Base-by-base conservation (phyloP, 2,888 invertebrate genomes). In the Epinotia ramella region DNA sequence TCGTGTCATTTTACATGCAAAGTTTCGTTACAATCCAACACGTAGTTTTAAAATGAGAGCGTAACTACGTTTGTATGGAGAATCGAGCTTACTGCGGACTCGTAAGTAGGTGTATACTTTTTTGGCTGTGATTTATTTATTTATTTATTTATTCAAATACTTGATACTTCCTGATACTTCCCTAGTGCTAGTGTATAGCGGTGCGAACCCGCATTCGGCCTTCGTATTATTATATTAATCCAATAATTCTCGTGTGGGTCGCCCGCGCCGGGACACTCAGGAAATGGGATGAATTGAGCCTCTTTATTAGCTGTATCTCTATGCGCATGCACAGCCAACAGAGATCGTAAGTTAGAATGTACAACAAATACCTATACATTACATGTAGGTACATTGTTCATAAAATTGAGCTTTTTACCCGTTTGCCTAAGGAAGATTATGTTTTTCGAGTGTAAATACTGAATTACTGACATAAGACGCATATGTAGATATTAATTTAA, bases 231-330 rank as follows among this genome's bases (percentile, higher is more conserved):
- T 77, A 73, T 77, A 91, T 92, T 92, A 90, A 88, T 83, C 81
- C 83, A 90, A 89, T 90, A 86, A 89, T 86, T 87, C 80, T 81
- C 80, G 84, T 86, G 89, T 87, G 88, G 89, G 87, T 86, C 86
- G 87, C 85, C 83, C 81, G 59, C 68, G 67, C 77, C 79, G 79
- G 82, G 86, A 82, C 83, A 85, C 88, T 87, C 93, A 93, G 94
- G 94, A 94, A 91, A 91, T 93, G 91, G 87, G 84, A 87, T 88
- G 89, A 91, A 93, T 94, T 93, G 93, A 91, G 83, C 88, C 90
- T 85, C 84, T 88, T 91, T 90, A 90, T 87, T 87, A 40, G 40
- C 40, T 40, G 40, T 40, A 84, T 83, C 78, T 78, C 78, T 80
- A 80, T 78, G 73, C 24, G 68, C 70, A 9, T 24, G 64, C 66